Evolutionary conservation across 2,113 vertebrate genomes (phyloP), one percentile per base, ranked within the genome.

Genomic region (Trinectes maculatus): DNA sequence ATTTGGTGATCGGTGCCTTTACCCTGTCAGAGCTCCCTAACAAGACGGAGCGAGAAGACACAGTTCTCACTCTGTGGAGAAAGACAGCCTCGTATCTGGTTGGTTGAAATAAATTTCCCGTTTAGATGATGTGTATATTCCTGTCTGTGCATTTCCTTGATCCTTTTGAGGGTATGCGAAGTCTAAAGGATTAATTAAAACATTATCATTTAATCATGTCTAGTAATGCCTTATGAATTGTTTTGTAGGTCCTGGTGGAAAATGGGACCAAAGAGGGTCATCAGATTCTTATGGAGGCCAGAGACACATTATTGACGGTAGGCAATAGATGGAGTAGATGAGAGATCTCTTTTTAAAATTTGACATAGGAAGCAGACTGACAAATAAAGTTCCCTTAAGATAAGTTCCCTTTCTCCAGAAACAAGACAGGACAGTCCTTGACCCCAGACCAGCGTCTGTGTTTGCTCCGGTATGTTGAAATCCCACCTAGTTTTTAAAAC

Each of bases 181-280:
- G n/a, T n/a, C n/a, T n/a, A n/a, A n/a, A n/a, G n/a, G n/a, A n/a
- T n/a, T n/a, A n/a, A n/a, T n/a, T n/a, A n/a, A n/a, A n/a, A n/a
- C n/a, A n/a, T n/a, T n/a, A n/a, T 34, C 13, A 8, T 18, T 16
- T 21, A 11, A 13, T 21, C 1, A 43, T 16, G 26, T 49, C n/a
- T 33, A 1, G 22, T 5, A 46, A 44, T 48, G 10, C 21, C 33
- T 18, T 2, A 11, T 22, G 4, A 12, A 15, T 60, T 71, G 29
- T n/a, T 19, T 28, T 37, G 0, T 13, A 97, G 96, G 89, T 97
- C 9, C 72, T 96, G 84, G 86, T 97, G 28, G 96, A 96, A 83
- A 95, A 94, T 16, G 96, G 95, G 46, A 96, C 95, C 39, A 95
- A 92, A 79, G 94, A 94, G 18, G 95, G 95, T 0, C 94, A 96